Conservation (phyloP, 2,797 vertebrate species). For the Onychomys leucogaster region DNA sequence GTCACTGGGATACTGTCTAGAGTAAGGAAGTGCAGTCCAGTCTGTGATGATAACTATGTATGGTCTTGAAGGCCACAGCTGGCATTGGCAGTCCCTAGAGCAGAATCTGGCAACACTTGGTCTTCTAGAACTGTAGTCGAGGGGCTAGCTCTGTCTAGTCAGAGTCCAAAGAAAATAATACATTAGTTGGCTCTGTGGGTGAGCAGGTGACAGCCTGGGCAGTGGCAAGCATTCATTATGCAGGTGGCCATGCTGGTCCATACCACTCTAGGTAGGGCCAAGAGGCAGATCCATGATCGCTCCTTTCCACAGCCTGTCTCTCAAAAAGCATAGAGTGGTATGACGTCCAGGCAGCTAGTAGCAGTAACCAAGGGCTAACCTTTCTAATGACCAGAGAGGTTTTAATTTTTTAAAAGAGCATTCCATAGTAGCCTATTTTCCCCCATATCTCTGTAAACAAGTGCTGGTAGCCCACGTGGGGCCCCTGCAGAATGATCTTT, state of each 20-base stretch:
- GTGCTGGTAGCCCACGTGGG: fast-evolving
- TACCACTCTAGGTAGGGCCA: background rate
- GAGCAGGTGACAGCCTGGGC: background rate
- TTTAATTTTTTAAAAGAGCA: constrained; percentile 49
- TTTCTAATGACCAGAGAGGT: background rate
- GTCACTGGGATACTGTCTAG: background rate
- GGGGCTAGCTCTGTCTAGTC: background rate
- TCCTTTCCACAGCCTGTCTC: background rate
- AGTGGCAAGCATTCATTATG: fast-evolving
- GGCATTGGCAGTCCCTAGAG: fast-evolving
- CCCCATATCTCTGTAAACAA: background rate
- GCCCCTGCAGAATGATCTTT: background rate
- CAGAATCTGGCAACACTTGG: fast-evolving
- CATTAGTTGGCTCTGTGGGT: background rate
- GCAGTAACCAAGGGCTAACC: background rate
- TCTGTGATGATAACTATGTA: fast-evolving
- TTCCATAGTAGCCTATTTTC: background rate
- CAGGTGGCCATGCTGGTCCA: background rate
- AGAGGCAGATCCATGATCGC: fast-evolving
- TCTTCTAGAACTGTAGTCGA: fast-evolving
- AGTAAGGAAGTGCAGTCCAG: background rate
- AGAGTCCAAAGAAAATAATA: background rate
- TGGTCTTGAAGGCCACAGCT: background rate
- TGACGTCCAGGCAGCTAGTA: background rate
- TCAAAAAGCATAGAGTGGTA: background rate